phyloP scores from a whole-genome alignment of 2,113 vertebrate species.

The Platichthys flesus region DNA sequence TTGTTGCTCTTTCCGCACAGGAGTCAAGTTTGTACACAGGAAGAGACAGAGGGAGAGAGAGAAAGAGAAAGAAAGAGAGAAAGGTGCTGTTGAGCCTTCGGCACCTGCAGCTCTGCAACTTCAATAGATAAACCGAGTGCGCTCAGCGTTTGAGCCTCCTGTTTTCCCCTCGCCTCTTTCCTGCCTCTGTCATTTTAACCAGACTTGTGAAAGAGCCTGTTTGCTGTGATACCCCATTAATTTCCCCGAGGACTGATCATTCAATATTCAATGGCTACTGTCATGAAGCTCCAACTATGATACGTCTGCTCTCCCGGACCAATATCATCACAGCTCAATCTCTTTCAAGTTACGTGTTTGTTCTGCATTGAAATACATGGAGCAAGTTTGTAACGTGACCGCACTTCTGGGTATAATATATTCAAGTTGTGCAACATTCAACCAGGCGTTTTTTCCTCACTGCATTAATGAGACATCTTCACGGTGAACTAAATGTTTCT shows the following conservation, averaged over 20 bases:
- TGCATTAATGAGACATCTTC: constrained; percentile 33
- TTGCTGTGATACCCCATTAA: constrained; percentile 73
- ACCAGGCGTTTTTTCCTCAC: constrained; percentile 29
- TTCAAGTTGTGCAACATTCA: constrained; percentile 32
- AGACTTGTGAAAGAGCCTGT: constrained; percentile 57
- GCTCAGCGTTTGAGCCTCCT: constrained; percentile 41
- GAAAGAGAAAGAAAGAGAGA: constrained; percentile 41
- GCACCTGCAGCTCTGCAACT: constrained; percentile 62
- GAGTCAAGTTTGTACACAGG: constrained; percentile 64
- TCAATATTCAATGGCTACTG: constrained; percentile 79
- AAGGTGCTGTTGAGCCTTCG: constrained; percentile 40
- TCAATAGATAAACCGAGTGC: constrained; percentile 60
- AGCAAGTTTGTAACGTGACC: constrained; percentile 1
- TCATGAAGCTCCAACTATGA: constrained; percentile 58
- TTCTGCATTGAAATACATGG: constrained; percentile 19
- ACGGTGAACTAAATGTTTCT: constrained; percentile 37
- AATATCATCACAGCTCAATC: constrained; percentile 55
- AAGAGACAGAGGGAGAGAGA: constrained; percentile 45
- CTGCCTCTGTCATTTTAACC: constrained; percentile 69
- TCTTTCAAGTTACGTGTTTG: neutral
- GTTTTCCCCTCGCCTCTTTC: constrained; percentile 30
- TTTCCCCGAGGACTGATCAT: constrained; percentile 79
- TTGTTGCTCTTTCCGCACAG: constrained; percentile 61
- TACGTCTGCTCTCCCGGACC: constrained; percentile 47
- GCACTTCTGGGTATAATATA: constrained; percentile 29